These are phyloP conservation scores for Acanthis flammea DNA, from an alignment of 2,797 vertebrate species.

Conservation along the genomic window DNA sequence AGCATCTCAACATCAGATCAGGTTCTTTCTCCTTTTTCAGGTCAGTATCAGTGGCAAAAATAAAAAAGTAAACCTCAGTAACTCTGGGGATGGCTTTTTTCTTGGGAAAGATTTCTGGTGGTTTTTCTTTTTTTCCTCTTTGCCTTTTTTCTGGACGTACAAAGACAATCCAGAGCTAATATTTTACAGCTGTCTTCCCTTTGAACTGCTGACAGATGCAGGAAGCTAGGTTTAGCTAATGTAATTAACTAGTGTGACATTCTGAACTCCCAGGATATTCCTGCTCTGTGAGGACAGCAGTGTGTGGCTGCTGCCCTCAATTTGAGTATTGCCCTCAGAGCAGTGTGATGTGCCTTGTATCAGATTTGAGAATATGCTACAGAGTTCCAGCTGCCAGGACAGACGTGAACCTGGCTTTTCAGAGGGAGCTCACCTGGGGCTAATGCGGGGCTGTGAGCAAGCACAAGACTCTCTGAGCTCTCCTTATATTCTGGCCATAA, in stretches of 20 bases:
- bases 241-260: not conserved
- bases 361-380: not conserved
- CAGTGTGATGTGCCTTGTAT: not conserved
- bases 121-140: no score
- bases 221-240: not conserved
- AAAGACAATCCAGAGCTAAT: not conserved
- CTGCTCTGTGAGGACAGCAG: not conserved
- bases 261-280: not conserved
- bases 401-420: not conserved
- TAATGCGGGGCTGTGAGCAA: fast-evolving
- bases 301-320: not conserved
- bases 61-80: not conserved
- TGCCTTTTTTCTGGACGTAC: not conserved
- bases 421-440: not conserved
- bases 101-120: not conserved
- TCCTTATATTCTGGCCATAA: not conserved
- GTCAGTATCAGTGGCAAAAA: not conserved
- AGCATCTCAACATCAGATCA: not conserved
- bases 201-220: not conserved
- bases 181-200: not conserved
- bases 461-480: not conserved
- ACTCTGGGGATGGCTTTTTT: not conserved
- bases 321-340: not conserved
- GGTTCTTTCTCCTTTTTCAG: not conserved
- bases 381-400: not conserved